Base-by-base conservation (phyloP, 1,140 invertebrate genomes). In the Hylyphantes graminicola region DNA sequence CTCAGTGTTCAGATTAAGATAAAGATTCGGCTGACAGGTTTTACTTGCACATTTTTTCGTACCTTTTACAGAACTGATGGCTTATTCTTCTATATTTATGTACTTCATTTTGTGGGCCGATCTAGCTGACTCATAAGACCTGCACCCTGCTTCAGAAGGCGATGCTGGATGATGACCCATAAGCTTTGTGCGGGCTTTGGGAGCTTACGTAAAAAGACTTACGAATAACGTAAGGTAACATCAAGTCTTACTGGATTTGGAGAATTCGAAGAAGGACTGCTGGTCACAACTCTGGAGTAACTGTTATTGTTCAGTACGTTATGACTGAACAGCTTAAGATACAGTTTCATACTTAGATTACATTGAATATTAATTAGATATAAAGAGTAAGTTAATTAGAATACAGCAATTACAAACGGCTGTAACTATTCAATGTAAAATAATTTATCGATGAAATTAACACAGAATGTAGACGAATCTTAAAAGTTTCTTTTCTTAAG, bases 271-370 rank as follows among this genome's bases (percentile, higher is more conserved):
- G 57, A 63, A 61, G 59, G 74, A 50, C 8, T 76, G 21, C 54
- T 76, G 6, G 17, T 76, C 8, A 76, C 55, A 4, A 48, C 74
- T 13, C 4, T 76, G 35, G 74, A 55, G 19, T 76, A 55, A 0
- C 15, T 76, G 2, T 61, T 76, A 51, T 76, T 59, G 4, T 76
- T 61, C 9, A 19, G 74, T 50, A n/a, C n/a, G 74, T 76, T 0
- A 76, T 76, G n/a, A 8, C 63, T 11, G 74, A 59, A 2, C 74
- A 76, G 35, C 8, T 76, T 10, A 57, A 74, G 59, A 12, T 74
- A 7, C 59, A 7, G 48, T 51, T 65, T 17, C 63, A n/a, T n/a
- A n/a, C n/a, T n/a, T n/a, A n/a, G n/a, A n/a, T n/a, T n/a, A n/a
- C n/a, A n/a, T n/a, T n/a, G n/a, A n/a, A n/a, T n/a, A n/a, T n/a